phyloP scores from a whole-genome alignment of 2,113 vertebrate species.

The Tachysurus vachellii region DNA sequence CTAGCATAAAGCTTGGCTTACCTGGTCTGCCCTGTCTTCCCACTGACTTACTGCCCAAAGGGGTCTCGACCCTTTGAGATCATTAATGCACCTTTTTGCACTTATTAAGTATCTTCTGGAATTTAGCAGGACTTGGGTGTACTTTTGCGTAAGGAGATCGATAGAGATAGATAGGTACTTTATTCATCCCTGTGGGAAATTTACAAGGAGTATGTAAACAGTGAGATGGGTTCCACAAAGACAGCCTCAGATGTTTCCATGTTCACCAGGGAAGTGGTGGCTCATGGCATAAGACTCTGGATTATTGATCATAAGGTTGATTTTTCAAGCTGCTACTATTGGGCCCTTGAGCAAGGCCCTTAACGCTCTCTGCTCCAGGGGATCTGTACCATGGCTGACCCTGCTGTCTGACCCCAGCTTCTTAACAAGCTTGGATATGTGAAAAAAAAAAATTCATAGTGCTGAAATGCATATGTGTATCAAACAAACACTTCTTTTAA shows the following conservation, averaged over 20 bases:
- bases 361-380: no score
- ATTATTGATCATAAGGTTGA: no score
- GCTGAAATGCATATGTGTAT: no score
- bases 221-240: neutral
- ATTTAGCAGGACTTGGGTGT: constrained; percentile 1
- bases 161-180: no score
- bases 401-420: no score
- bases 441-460: no score
- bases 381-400: no score
- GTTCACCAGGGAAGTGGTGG: neutral
- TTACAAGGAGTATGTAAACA: neutral
- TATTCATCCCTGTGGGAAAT: neutral
- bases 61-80: neutral
- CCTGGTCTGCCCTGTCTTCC: constrained; percentile 11
- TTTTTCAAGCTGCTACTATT: no score
- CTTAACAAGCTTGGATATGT: no score
- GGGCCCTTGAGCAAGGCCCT: no score
- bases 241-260: neutral
- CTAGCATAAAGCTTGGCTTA: constrained; percentile 29
- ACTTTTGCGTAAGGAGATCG: neutral
- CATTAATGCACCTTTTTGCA: constrained; percentile 12
- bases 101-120: constrained; percentile 17
- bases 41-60: constrained; percentile 24
- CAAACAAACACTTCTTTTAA: no score
- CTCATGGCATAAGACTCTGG: no score